Base-by-base conservation (phyloP, 2,113 vertebrate genomes). In the Zapornia atra region DNA sequence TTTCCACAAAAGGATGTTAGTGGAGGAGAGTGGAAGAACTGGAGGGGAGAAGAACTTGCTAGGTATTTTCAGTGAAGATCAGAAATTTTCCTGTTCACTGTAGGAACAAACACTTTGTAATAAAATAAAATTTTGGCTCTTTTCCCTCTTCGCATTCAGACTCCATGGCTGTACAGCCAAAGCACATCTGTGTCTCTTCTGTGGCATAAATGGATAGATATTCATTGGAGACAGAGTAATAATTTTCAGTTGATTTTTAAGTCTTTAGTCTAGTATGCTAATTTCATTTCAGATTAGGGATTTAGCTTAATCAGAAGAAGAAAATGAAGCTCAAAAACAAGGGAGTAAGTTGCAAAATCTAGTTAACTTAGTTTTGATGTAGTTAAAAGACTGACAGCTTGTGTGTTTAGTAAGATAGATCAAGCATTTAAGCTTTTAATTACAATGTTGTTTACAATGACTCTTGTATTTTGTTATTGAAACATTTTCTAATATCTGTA, bases 71-170 rank as follows among this genome's bases (percentile, higher is more conserved):
- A 31, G 3, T 42, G 31, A 73, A 29, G 8, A 42, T 4, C 28
- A 65, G 16, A 82, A 82, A 34, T 60, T 7, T 3, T 69, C 4
- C 29, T 64, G 4, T 15, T 82, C 29, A 9, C 4, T 76, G 16
- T 10, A 85, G 19, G 26, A 84, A 2, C 9, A 78, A 76, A 65
- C 9, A 12, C 12, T 79, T 38, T 15, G 13, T 28, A 42, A 46
- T 14, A 28, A 72, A 71, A 40, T 17, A 2, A 12, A 15, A 4
- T 68, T 79, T 6, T 36, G 7, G 1, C 2, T 10, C 28, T 75
- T 36, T 60, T 56, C 2, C 7, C 1, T 82, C 6, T 48, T 79
- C 0, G 0, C 3, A 10, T 63, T 82, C 11, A 6, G 9, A 51
- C 21, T 82, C 36, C 46, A 10, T 88, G 34, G 16, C 6, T 80